Percentiles rank a stretch among this genome's conserved stretches.
Evolutionary conservation across 2,113 vertebrate genomes (phyloP).

Genomic region (Mirounga angustirostris): DNA sequence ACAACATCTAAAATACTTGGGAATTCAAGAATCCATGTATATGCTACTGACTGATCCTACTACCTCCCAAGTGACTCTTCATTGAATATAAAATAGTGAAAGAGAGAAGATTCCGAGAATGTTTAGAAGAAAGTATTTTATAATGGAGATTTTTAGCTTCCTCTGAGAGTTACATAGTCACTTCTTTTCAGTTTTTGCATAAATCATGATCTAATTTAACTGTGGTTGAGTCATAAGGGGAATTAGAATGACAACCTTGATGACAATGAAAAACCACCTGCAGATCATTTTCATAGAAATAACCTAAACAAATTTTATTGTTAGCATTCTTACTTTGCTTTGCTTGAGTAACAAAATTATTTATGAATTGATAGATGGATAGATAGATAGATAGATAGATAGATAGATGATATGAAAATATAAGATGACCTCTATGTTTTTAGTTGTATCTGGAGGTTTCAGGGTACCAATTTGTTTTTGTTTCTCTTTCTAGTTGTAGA

Average conservation of each 20-base stretch:
- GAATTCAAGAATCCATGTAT: conserved; percentile 76
- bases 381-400: neutral
- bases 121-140: conserved; percentile 66
- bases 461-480: neutral
- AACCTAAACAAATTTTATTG: neutral
- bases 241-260: conserved; percentile 77
- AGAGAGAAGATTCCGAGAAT: conserved; percentile 66
- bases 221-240: conserved; percentile 71
- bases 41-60: conserved; percentile 71
- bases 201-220: conserved; percentile 84
- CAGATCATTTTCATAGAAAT: conserved; percentile 50
- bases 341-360: neutral
- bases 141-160: conserved; percentile 64
- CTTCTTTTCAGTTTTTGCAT: conserved; percentile 80
- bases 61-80: conserved; percentile 72
- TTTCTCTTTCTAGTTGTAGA: neutral
- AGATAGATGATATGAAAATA: neutral
- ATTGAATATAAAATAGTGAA: conserved; percentile 71
- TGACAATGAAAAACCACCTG: conserved; percentile 55
- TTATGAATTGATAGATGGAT: neutral
- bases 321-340: neutral
- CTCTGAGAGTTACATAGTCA: conserved; percentile 76
- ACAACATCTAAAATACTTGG: conserved; percentile 75
- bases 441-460: neutral
- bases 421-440: neutral